A percentile compares a stretch with the other conserved stretches of the same genome.
Conservation (phyloP, 2,888 invertebrate genomes). For the Phengaris alcon region DNA sequence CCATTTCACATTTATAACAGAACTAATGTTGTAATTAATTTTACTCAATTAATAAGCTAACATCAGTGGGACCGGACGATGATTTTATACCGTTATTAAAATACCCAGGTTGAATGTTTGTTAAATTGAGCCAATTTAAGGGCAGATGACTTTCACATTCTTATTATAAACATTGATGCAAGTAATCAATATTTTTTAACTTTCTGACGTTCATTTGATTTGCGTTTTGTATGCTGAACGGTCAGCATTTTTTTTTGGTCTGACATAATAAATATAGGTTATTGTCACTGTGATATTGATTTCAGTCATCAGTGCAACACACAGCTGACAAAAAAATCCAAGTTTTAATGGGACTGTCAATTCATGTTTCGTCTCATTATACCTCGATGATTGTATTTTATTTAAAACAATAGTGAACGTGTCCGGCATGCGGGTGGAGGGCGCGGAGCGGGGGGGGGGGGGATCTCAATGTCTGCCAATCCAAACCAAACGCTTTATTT, state of each 20-base stretch:
- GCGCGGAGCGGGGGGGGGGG: conserved; percentile 37
- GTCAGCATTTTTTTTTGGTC: no score
- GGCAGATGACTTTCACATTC: conserved; percentile 13
- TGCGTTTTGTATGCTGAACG: background rate
- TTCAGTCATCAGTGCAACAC: background rate
- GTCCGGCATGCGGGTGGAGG: conserved; percentile 50
- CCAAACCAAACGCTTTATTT: conserved; percentile 36
- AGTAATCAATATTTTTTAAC: background rate
- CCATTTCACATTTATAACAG: conserved; percentile 1
- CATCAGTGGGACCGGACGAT: conserved; percentile 1
- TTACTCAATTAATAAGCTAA: background rate
- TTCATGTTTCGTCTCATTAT: conserved; percentile 48
- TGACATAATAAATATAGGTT: background rate
- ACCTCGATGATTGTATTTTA: conserved; percentile 46
- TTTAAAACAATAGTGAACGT: conserved; percentile 67
- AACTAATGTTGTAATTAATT: conserved; percentile 13
- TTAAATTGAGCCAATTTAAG: conserved; percentile 21
- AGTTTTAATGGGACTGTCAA: conserved; percentile 41
- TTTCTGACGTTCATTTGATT: background rate
- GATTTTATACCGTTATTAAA: background rate
- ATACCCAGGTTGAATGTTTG: conserved; percentile 15
- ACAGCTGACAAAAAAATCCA: conserved; percentile 36
- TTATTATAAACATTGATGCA: background rate
- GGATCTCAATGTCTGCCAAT: conserved; percentile 53
- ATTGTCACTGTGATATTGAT: background rate